Conservation (phyloP, 1,140 invertebrate genomes). For the Drosophila bocki region DNA sequence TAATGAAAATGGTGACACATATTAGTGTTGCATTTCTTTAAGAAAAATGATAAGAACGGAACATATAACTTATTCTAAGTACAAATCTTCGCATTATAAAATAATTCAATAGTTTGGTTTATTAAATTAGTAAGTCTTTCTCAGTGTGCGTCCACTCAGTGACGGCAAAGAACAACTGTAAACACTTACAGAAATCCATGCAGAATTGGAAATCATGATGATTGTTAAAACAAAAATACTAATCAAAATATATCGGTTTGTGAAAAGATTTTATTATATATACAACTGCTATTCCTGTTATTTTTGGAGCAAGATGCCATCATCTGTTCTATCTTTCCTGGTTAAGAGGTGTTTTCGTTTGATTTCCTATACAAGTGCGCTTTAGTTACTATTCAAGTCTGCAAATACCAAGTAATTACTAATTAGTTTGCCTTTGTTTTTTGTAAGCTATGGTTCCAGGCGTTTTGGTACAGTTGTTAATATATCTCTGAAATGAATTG, state of each 20-base stretch:
- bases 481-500: neutral
- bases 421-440: neutral
- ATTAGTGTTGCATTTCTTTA: constrained; percentile 3
- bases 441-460: neutral
- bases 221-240: neutral
- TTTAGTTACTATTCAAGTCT: neutral
- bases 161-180: neutral
- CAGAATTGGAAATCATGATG: neutral
- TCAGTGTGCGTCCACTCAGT: neutral
- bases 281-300: too few relatives aligned
- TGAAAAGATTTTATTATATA: too few relatives aligned
- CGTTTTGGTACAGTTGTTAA: neutral
- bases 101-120: neutral
- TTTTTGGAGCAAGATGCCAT: too few relatives aligned
- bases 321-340: too few relatives aligned
- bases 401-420: neutral
- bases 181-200: neutral
- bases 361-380: neutral
- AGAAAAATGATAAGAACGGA: neutral
- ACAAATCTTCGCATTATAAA: neutral
- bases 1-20: constrained; percentile 2
- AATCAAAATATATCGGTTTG: neutral
- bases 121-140: neutral
- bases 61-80: neutral
- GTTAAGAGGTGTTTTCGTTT: neutral